These are phyloP conservation scores for Himalopsyche kuldschensis DNA, from an alignment of 2,888 invertebrate species.

Conservation along the genomic window DNA sequence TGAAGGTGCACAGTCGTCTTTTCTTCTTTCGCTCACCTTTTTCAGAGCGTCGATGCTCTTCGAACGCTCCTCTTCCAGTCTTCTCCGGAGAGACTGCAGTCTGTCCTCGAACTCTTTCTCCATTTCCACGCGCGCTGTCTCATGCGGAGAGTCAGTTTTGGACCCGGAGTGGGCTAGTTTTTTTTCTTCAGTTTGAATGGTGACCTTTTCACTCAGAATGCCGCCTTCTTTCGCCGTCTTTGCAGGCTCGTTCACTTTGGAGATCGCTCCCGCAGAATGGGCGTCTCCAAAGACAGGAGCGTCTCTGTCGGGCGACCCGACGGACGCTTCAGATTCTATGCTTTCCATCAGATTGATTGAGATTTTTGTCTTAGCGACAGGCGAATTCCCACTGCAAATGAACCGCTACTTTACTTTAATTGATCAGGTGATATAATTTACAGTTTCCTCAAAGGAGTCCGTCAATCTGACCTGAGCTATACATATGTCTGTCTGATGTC, in stretches of 20 bases:
- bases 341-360: constrained; percentile 60
- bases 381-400: constrained; percentile 22
- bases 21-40: constrained; percentile 45
- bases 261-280: too few species aligned
- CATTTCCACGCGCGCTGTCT: constrained; percentile 58
- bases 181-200: too few species aligned
- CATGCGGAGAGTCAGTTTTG: constrained; percentile 48
- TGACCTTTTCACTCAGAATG: too few species aligned
- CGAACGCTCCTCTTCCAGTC: constrained; percentile 54
- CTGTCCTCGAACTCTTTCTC: constrained; percentile 55
- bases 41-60: constrained; percentile 54
- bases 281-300: background rate
- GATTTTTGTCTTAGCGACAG: constrained; percentile 51
- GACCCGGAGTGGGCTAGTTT: too few species aligned
- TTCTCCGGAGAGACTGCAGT: constrained; percentile 43
- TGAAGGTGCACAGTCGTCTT: background rate
- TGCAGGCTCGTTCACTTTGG: too few species aligned
- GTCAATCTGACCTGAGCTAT: too few species aligned
- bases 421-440: background rate
- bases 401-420: too few species aligned
- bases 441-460: too few species aligned
- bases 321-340: constrained; percentile 58
- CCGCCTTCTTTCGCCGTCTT: too few species aligned
- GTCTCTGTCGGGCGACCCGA: constrained; percentile 47
- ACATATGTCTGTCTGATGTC: background rate